These are phyloP conservation scores for Plestiodon gilberti DNA, from an alignment of 2,113 vertebrate species.

Conservation along the genomic window DNA sequence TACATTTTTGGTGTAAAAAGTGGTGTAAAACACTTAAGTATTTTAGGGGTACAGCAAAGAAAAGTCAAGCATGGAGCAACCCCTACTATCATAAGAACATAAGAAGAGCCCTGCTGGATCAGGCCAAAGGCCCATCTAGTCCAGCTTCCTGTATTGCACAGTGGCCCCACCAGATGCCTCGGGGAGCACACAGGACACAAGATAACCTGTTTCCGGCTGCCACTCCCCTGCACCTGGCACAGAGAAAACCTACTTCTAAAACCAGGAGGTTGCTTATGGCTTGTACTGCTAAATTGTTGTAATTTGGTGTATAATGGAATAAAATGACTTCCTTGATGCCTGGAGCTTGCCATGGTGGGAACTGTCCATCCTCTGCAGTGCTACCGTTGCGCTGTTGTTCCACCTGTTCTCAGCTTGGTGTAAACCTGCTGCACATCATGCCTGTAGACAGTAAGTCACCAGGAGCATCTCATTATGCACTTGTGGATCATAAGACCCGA, in stretches of 20 bases:
- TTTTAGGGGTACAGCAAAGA: neutral
- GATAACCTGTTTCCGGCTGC: no score
- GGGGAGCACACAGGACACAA: no score
- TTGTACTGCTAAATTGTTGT: slow-evolving; percentile 8
- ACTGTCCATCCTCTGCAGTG: slow-evolving; percentile 19
- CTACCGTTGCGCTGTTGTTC: neutral
- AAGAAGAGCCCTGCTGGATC: no score
- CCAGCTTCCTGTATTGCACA: no score
- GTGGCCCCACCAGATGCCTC: no score
- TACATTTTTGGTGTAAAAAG: no score
- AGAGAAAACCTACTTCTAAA: no score
- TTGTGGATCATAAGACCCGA: neutral
- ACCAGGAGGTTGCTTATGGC: no score
- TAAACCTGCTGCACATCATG: neutral
- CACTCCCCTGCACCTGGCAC: no score
- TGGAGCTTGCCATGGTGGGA: slow-evolving; percentile 1
- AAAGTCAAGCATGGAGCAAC: neutral
- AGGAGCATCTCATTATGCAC: neutral
- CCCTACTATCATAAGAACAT: neutral
- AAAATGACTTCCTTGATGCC: neutral
- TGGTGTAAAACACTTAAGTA: no score
- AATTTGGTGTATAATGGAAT: neutral
- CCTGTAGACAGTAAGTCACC: neutral
- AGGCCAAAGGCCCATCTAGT: no score
- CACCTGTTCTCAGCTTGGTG: neutral